Conservation (phyloP, 2,797 vertebrate species). For the Cottoperca gobio region DNA sequence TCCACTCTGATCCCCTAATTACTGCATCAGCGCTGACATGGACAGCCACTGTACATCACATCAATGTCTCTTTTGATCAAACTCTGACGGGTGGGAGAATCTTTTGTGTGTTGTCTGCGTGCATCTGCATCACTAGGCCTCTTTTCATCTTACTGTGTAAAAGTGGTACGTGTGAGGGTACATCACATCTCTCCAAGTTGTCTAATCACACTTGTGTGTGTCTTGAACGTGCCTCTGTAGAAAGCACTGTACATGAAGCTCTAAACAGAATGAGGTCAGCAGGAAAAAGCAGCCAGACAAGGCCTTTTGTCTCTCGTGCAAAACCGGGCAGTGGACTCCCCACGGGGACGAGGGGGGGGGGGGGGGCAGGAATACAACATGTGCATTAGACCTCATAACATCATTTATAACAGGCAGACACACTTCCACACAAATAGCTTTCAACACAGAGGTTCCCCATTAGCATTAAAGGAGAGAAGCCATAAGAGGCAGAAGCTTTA, state of each 20-base stretch:
- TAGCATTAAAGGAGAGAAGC: slow-evolving; percentile 58
- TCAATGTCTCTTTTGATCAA: slow-evolving; percentile 70
- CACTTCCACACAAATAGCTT: slow-evolving; percentile 71
- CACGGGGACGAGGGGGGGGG: background rate
- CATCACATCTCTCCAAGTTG: slow-evolving; percentile 29
- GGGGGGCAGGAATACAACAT: slow-evolving; percentile 44
- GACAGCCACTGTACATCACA: slow-evolving; percentile 66
- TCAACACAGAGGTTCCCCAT: slow-evolving; percentile 70
- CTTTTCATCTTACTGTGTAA: slow-evolving; percentile 44
- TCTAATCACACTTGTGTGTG: slow-evolving; percentile 21
- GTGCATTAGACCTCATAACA: slow-evolving; percentile 73
- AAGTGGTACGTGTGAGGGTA: slow-evolving; percentile 2
- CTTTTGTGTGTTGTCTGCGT: background rate
- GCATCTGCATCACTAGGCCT: slow-evolving; percentile 9
- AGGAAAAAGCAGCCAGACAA: slow-evolving; percentile 46
- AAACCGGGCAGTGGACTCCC: slow-evolving; percentile 46
- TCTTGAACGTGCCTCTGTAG: slow-evolving; percentile 15
- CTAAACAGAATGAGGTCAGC: slow-evolving; percentile 71
- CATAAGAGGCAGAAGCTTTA: slow-evolving; percentile 32
- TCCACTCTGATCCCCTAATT: slow-evolving; percentile 69
- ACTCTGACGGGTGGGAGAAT: slow-evolving; percentile 9
- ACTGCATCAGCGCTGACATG: slow-evolving; percentile 67
- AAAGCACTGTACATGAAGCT: slow-evolving; percentile 20
- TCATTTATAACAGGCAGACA: slow-evolving; percentile 67
- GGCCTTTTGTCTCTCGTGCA: slow-evolving; percentile 55